Conservation (phyloP, 2,888 invertebrate genomes). For the Willowsia nigromaculata region DNA sequence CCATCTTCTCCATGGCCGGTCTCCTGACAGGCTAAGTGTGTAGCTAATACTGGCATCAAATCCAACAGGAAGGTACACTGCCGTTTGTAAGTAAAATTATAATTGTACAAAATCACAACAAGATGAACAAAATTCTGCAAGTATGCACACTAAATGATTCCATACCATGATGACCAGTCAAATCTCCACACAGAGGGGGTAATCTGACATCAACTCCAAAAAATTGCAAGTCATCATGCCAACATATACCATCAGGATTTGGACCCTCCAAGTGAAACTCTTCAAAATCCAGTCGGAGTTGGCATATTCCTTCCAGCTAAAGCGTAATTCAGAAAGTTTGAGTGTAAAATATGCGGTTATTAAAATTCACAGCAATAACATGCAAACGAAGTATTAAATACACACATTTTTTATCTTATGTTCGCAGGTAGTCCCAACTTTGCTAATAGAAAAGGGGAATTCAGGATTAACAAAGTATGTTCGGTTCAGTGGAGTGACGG, state of each 20-base stretch:
- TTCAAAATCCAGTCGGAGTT: constrained; percentile 86
- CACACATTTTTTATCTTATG: constrained; percentile 75
- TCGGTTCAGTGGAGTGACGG: constrained; percentile 83
- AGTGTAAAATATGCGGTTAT: no score
- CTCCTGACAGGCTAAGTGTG: constrained; percentile 68
- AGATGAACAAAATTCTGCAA: neutral
- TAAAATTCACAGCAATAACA: no score
- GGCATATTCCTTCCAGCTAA: constrained; percentile 82
- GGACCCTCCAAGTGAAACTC: constrained; percentile 84
- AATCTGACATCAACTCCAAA: constrained; percentile 74
- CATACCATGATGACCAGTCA: constrained; percentile 77
- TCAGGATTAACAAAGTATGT: constrained; percentile 88
- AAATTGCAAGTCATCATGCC: constrained; percentile 72
- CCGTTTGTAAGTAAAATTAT: neutral
- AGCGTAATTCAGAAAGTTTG: no score
- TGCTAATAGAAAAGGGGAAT: constrained; percentile 78
- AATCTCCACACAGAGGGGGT: constrained; percentile 77
- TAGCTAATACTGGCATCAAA: constrained; percentile 72
- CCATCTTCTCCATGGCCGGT: constrained; percentile 74
- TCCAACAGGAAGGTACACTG: constrained; percentile 76
- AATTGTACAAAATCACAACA: neutral
- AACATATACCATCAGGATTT: constrained; percentile 71
- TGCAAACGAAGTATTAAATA: neutral
- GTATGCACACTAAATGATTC: neutral
- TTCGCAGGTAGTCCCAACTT: constrained; percentile 67